A percentile compares a stretch with the other conserved stretches of the same genome.
Conservation (phyloP, 2,888 invertebrate species). For the Cynaeus angustus region DNA sequence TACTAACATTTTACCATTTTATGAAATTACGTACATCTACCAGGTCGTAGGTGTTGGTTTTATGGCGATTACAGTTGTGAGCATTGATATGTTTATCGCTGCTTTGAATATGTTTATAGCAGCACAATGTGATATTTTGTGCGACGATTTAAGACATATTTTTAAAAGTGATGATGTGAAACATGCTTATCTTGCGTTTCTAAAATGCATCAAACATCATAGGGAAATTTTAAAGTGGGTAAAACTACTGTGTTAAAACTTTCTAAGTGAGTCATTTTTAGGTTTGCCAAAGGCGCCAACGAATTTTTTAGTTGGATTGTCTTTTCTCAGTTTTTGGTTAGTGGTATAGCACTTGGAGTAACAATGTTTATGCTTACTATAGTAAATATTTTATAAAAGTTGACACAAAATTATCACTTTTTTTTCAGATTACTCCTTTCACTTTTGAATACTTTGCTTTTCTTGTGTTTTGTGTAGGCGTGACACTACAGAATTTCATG, state of each 20-base stretch:
- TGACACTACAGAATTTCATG: constrained; percentile 6
- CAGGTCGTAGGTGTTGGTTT: constrained; percentile 6
- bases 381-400: not conserved
- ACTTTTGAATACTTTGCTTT: not conserved
- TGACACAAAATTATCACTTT: not conserved
- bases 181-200: not conserved
- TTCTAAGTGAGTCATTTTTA: no score
- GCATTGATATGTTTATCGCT: constrained; percentile 20
- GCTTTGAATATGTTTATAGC: constrained; percentile 14
- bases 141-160: constrained; percentile 12
- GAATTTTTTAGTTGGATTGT: constrained; percentile 25
- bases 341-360: not conserved
- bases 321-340: constrained; percentile 17
- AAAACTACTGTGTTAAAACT: no score
- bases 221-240: not conserved
- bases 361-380: no score
- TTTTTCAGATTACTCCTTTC: constrained; percentile 7
- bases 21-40: constrained; percentile 6
- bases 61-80: not conserved
- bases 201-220: not conserved
- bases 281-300: constrained; percentile 15
- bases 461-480: not conserved
- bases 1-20: not conserved
- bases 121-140: constrained; percentile 4
- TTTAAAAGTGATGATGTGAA: not conserved